phyloP scores from a whole-genome alignment of 2,113 vertebrate genomes.

The Willisornis vidua region DNA sequence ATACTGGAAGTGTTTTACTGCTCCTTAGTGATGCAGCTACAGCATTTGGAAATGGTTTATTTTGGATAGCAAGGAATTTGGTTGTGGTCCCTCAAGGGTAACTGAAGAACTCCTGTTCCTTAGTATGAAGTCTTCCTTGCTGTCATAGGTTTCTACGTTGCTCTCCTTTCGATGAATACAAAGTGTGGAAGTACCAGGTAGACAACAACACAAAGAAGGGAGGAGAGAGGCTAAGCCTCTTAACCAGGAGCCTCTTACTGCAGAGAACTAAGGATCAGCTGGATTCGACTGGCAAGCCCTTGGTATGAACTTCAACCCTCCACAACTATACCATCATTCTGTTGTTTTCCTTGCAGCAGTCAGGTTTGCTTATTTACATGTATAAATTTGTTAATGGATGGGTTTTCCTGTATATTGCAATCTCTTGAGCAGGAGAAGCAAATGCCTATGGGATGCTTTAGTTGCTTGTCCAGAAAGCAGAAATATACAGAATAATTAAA shows the following conservation, averaged over 20 bases:
- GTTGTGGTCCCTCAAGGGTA: neutral
- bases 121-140: neutral
- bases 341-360: neutral
- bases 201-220: constrained; percentile 91
- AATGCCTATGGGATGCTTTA: neutral
- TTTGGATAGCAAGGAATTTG: neutral
- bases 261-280: constrained; percentile 88
- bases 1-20: neutral
- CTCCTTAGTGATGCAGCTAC: neutral
- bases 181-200: constrained; percentile 93
- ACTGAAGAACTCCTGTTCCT: neutral
- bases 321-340: neutral
- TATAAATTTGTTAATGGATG: neutral
- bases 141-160: constrained; percentile 88
- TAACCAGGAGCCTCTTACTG: constrained; percentile 88
- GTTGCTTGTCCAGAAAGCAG: neutral
- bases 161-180: constrained; percentile 92
- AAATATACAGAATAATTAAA: neutral
- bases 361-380: neutral
- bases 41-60: neutral
- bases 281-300: constrained; percentile 86
- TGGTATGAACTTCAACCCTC: constrained; percentile 75
- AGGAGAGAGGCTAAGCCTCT: constrained; percentile 87
- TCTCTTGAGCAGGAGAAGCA: neutral
- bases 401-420: neutral